Evolutionary conservation across 1,140 invertebrate genomes (phyloP), one percentile per base, ranked within the genome.

Genomic region (Gyrodactylus salaris): DNA sequence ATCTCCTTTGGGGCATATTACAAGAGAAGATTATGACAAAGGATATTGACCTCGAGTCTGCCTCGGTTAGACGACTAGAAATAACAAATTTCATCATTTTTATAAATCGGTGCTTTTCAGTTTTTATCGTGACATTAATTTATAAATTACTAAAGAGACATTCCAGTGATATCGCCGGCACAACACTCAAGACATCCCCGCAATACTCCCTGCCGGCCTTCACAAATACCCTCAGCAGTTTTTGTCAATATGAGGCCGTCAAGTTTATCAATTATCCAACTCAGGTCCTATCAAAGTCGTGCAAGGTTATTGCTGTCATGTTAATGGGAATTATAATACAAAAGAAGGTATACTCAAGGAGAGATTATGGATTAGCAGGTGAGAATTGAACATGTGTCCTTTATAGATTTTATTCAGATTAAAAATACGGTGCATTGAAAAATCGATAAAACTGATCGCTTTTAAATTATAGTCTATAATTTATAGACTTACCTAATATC

Each of bases 201-300:
- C n/a, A 93, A 82, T 97, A 96, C 82, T 88, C 88, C 0, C 97
- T 87, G 82, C 91, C 90, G 79, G 93, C 92, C 0, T 86, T 99
- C 76, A 94, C 91, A 21, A 99, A 99, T 81, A 91, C 96, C 75
- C 86, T 98, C 85, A 95, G 91, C 79, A 92, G 90, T 68, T 98
- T 93, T 93, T 97, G 91, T 81, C 94, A 99, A 81, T 99, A 99
- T 79, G 94, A 99, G 83, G 93, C 93, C 23, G 83, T 98, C 1
- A 98, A 97, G 81, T 98, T 88, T 83, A 89, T 99, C 76, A 93
- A 87, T 78, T 99, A 98, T 81, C 93, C 93, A 0, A 91, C 90
- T 68, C 93, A 96, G 84, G 88, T 90, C 76, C 76, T 81, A 34
- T 79, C 79, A 2, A 81, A 81, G 75, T 78, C 80, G 1, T 79